Conservation (phyloP, 2,797 vertebrate genomes). For the Enteromius unitaeniatus region DNA sequence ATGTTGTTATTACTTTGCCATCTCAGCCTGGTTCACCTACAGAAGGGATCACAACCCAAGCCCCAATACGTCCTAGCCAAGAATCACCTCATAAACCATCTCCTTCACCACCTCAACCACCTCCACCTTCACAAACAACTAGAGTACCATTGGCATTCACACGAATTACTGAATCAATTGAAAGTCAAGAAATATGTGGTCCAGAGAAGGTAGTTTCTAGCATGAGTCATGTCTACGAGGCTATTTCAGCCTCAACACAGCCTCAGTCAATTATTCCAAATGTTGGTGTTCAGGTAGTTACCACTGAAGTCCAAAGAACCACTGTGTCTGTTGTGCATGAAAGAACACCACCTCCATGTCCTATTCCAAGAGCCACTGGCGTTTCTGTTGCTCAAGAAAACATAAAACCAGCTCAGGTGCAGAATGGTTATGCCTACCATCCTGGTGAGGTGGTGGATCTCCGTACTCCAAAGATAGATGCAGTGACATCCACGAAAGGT, state of each 20-base stretch:
- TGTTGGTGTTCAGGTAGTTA: conserved; percentile 82
- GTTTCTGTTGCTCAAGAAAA: conserved; percentile 77
- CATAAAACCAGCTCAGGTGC: conserved; percentile 72
- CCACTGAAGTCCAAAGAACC: conserved; percentile 83
- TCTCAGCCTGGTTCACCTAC: conserved; percentile 96
- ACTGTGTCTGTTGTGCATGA: conserved; percentile 84
- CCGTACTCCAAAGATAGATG: conserved; percentile 87
- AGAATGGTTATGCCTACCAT: conserved; percentile 81
- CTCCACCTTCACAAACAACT: conserved; percentile 71
- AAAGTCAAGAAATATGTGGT: conserved; percentile 82
- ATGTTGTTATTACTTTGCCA: conserved; percentile 97
- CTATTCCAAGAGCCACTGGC: conserved; percentile 77
- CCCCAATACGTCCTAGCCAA: conserved; percentile 82
- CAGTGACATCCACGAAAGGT: conserved; percentile 81
- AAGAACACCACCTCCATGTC: conserved; percentile 72
- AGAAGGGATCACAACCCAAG: conserved; percentile 84
- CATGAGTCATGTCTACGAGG: conserved; percentile 83
- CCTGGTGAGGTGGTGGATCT: conserved; percentile 92
- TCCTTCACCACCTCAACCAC: conserved; percentile 68
- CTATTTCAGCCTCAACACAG: conserved; percentile 79
- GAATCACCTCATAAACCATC: conserved; percentile 78
- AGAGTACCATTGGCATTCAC: conserved; percentile 83
- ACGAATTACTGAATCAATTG: conserved; percentile 82
- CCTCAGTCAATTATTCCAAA: conserved; percentile 76
- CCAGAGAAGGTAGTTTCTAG: conserved; percentile 82